phyloP scores from a whole-genome alignment of 2,888 invertebrate species.

The Dione vanillae region DNA sequence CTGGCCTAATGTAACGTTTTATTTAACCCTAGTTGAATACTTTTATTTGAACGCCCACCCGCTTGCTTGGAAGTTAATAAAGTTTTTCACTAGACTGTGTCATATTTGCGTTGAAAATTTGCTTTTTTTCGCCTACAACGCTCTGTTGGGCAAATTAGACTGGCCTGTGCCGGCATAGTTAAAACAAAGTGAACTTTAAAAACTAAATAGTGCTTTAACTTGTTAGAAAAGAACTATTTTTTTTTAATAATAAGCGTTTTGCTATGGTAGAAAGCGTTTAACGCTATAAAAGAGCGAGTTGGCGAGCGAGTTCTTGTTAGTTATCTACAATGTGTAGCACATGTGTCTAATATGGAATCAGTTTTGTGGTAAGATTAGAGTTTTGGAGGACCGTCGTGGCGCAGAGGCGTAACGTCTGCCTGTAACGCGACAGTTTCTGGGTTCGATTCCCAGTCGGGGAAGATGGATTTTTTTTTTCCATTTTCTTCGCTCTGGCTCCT shows the following conservation, averaged over 20 bases:
- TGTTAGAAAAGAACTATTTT: not conserved
- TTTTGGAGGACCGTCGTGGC: no score
- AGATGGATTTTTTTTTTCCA: no score
- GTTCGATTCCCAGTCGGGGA: no score
- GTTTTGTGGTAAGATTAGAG: no score
- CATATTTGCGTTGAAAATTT: slow-evolving; percentile 30
- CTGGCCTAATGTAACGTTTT: slow-evolving; percentile 36
- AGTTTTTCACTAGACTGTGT: slow-evolving; percentile 30
- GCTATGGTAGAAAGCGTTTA: not conserved
- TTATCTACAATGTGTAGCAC: no score
- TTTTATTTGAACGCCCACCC: slow-evolving; percentile 37
- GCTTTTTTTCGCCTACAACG: slow-evolving; percentile 10
- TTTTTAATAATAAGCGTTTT: not conserved
- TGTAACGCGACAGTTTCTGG: no score
- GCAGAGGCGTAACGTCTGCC: no score
- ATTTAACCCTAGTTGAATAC: slow-evolving; percentile 38
- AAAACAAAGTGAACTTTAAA: slow-evolving; percentile 24
- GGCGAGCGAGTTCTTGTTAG: no score
- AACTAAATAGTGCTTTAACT: not conserved
- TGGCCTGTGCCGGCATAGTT: not conserved
- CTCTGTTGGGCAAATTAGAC: slow-evolving; percentile 30
- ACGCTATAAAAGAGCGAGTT: no score
- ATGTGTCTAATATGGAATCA: no score
- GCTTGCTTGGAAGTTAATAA: slow-evolving; percentile 38
- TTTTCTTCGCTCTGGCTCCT: no score